A percentile compares a stretch with the other conserved stretches of the same genome.
Evolutionary conservation across 2,888 invertebrate genomes (phyloP).

Genomic region (Acanthosepion pharaonis): DNA sequence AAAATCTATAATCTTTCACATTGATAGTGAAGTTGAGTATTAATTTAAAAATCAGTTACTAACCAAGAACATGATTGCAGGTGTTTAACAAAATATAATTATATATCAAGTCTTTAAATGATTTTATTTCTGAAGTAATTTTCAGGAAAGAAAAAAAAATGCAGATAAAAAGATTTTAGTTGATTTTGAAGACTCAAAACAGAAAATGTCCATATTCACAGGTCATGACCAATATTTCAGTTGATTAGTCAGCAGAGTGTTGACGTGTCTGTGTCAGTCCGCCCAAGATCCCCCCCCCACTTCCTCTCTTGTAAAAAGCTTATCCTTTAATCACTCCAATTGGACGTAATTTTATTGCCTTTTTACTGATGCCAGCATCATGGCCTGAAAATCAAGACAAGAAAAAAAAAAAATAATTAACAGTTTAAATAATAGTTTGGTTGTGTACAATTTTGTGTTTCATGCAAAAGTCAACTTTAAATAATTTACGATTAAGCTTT

Average conservation of each 20-base stretch:
- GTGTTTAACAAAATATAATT: too few species aligned
- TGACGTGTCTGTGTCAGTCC: not conserved
- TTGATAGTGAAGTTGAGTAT: too few species aligned
- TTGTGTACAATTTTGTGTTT: too few species aligned
- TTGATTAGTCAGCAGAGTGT: not conserved
- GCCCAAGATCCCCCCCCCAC: not conserved
- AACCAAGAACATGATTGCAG: too few species aligned
- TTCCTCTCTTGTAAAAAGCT: slow-evolving; percentile 61
- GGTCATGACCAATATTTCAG: not conserved
- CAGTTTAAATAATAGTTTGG: too few species aligned
- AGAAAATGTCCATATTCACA: not conserved
- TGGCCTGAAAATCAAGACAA: slow-evolving; percentile 77
- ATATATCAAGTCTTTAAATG: not conserved
- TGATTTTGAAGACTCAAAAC: not conserved
- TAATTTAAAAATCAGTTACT: too few species aligned
- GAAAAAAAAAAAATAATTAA: not conserved
- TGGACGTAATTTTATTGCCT: slow-evolving; percentile 94
- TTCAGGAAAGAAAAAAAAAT: not conserved
- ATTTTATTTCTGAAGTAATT: not conserved
- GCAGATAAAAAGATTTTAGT: not conserved
- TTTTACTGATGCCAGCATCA: slow-evolving; percentile 96
- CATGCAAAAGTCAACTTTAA: too few species aligned
- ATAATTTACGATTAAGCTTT: too few species aligned
- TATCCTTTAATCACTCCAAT: slow-evolving; percentile 99
- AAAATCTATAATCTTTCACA: too few species aligned